A percentile compares a stretch with the other conserved stretches of the same genome.
Evolutionary conservation across 2,888 invertebrate species (phyloP).

Genomic region (Artemia sinica): DNA sequence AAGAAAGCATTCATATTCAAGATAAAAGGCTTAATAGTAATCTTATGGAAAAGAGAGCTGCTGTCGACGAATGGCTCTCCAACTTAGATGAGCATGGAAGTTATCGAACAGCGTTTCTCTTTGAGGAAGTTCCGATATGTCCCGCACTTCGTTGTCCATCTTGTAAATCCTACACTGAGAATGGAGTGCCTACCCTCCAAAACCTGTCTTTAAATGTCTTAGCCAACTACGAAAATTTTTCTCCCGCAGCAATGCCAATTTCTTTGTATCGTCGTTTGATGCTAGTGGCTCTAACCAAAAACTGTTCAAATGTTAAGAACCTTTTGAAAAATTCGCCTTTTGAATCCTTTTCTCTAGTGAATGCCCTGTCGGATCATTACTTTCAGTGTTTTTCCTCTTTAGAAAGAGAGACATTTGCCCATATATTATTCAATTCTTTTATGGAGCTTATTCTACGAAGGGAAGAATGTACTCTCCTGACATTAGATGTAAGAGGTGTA

Average conservation of each 20-base stretch:
- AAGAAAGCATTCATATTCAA: too few species aligned
- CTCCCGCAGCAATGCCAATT: too few species aligned
- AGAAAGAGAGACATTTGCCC: background rate
- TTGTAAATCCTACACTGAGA: too few species aligned
- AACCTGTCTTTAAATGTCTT: background rate
- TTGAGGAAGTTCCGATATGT: background rate
- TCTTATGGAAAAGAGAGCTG: too few species aligned
- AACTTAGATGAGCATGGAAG: background rate
- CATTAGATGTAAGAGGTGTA: conserved; percentile 5
- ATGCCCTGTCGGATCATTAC: background rate
- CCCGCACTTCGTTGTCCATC: background rate
- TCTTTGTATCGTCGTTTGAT: background rate
- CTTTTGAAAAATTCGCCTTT: background rate
- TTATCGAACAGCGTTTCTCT: background rate
- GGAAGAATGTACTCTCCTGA: too few species aligned
- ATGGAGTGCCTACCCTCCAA: conserved; percentile 9
- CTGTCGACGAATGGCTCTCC: background rate
- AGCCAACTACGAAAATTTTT: too few species aligned
- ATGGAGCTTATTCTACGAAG: background rate
- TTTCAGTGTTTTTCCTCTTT: background rate
- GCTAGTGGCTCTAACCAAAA: background rate
- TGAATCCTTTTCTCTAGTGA: background rate
- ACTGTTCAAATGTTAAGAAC: background rate
- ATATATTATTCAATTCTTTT: background rate
- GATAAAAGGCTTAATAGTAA: too few species aligned